Evolutionary conservation across 2,113 vertebrate species (phyloP), one percentile per base, ranked within the genome.

Genomic region (Rattus rattus): DNA sequence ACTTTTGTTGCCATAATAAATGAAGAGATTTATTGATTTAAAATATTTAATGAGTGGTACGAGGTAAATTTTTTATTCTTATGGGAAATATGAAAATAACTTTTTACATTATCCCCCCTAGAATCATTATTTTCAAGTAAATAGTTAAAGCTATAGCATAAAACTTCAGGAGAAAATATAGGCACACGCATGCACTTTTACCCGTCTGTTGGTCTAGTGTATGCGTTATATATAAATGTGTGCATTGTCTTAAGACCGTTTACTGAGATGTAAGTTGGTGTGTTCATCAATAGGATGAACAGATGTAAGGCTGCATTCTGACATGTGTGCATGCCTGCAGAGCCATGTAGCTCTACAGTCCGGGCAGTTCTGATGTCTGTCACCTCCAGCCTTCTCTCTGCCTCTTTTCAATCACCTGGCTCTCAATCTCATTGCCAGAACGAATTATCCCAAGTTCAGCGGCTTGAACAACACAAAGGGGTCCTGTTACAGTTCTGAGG

Each of bases 131-230:
- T 65, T 88, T 22, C 26, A 39, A 11, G 19, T 39, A 59, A 88
- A 36, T 6, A 85, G 33, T 97, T 93, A 30, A 69, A 88, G 80
- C n/a, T 28, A 80, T 43, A 88, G 79, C 12, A 17, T 86, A 94
- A 3, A 43, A n/a, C 65, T 83, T 94, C 88, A 81, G 52, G 91
- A 61, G 47, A 91, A 96, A 84, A 87, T 54, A n/a, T 49, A 91
- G 83, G 4, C 43, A 59, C 7, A 90, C 30, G 86, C 28, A 52
- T 8, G 13, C 20, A 33, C 6, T 6, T 83, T 30, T 70, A 86
- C 61, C 33, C 63, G 8, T 28, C 80, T 83, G 72, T 43, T 43
- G n/a, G n/a, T 8, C 56, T 84, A 63, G 16, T 14, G 7, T 43
- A 28, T 39, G 6, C 59, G 26, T 83, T 83, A 83, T 28, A 10